Evolutionary conservation across 2,888 invertebrate genomes (phyloP), one percentile per base, ranked within the genome.

Genomic region (Cantharis rufa): DNA sequence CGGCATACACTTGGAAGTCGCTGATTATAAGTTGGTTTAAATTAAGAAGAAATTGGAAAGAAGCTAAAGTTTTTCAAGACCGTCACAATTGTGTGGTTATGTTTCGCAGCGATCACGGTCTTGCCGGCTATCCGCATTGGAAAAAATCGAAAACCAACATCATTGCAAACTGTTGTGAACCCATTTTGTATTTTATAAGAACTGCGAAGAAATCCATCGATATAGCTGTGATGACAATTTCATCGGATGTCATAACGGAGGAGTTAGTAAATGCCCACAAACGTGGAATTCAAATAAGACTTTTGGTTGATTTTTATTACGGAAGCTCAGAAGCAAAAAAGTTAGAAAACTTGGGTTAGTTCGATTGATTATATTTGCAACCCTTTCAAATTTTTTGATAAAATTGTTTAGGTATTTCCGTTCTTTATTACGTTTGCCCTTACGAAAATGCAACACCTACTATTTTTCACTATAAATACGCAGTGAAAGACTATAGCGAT

Each of bases 401-500:
- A 15, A 62, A 62, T 15, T 62, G 63, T 84, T 85, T 77, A 83
- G 83, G 82, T 69, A 80, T 79, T 11, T 28, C 77, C 68, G 63
- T 83, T 21, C 79, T 82, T 69, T 82, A 83, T 74, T 86, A 83
- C 76, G 75, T 86, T 5, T 79, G 83, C n/a, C 82, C 81, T 66
- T 80, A 71, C 18, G 28, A 75, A 21, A 70, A 75, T 15, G 10
- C 79, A n/a, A 79, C 81, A 3, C 3, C 2, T 24, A 84, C 83
- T 74, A 86, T 87, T 70, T 85, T 87, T 84, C 87, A 87, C 81
- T 83, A 85, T 71, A 87, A 87, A 81, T 87, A 83, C 79, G 86
- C 86, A 68, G 74, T 87, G 1, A 87, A 87, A 80, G 87, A 87
- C 80, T 85, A 84, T 78, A 71, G 74, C 24, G 77, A 80, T 62